Evolutionary conservation across 2,888 invertebrate species (phyloP).

Genomic region (Phaedon cochleariae): DNA sequence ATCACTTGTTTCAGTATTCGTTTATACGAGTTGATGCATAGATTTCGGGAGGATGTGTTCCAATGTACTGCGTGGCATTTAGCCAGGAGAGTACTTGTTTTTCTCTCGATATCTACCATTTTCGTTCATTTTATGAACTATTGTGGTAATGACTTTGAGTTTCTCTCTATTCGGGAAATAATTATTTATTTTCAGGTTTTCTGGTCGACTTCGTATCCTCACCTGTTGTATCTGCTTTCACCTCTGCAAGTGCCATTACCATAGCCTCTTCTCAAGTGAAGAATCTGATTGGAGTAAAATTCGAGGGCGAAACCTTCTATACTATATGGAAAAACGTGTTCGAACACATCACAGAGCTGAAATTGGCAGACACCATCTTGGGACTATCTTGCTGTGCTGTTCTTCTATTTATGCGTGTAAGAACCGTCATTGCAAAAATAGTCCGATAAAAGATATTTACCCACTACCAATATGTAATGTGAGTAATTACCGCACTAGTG

Average conservation of each 20-base stretch:
- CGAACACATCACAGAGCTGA: constrained; percentile 65
- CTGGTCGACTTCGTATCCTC: constrained; percentile 78
- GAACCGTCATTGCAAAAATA: constrained; percentile 26
- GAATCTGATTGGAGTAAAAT: constrained; percentile 70
- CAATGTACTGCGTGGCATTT: too few species aligned
- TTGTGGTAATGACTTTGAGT: too few species aligned
- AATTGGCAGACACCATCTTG: constrained; percentile 69
- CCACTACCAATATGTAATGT: too few species aligned
- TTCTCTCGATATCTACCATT: too few species aligned
- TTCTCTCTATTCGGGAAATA: too few species aligned
- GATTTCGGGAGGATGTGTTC: too few species aligned
- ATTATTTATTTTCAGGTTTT: constrained; percentile 66
- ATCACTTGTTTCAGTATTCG: too few species aligned
- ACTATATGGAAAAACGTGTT: constrained; percentile 69
- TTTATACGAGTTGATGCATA: too few species aligned
- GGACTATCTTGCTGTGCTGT: constrained; percentile 70
- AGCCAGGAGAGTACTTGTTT: too few species aligned
- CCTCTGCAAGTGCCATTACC: constrained; percentile 78
- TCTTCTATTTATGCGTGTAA: constrained; percentile 71
- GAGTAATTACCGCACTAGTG: too few species aligned
- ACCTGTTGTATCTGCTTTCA: constrained; percentile 79
- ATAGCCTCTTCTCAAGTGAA: constrained; percentile 81
- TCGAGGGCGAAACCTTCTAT: constrained; percentile 70
- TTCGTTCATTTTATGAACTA: too few species aligned
- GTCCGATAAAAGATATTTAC: too few species aligned